Evolutionary conservation across 2,888 invertebrate species (phyloP).

Genomic region (Salpingus planirostris): DNA sequence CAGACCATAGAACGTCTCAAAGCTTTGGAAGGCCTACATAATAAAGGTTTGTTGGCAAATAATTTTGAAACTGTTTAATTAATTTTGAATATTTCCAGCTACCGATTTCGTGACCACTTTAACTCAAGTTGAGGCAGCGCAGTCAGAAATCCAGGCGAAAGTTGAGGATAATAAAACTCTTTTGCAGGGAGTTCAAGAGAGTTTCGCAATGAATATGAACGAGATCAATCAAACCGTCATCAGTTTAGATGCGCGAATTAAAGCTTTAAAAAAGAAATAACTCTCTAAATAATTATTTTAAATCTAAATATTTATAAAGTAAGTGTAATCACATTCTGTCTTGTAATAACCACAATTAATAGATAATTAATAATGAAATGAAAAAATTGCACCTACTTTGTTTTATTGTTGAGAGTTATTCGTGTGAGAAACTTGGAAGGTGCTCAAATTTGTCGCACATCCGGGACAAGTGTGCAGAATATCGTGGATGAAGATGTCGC

Average conservation of each 20-base stretch:
- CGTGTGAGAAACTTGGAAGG: slow-evolving; percentile 36
- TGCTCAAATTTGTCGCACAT: slow-evolving; percentile 65
- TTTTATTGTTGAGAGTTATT: not conserved
- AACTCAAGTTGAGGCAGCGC: slow-evolving; percentile 68
- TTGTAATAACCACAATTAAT: too few species aligned
- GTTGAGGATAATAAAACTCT: slow-evolving; percentile 72
- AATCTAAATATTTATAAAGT: too few species aligned
- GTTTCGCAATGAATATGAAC: slow-evolving; percentile 70
- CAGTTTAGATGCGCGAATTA: slow-evolving; percentile 64
- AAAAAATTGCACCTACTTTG: too few species aligned
- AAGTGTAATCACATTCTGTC: too few species aligned
- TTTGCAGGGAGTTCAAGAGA: slow-evolving; percentile 70
- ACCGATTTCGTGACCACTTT: slow-evolving; percentile 80
- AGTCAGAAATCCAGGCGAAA: slow-evolving; percentile 60
- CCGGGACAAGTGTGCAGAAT: slow-evolving; percentile 94
- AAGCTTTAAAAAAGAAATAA: slow-evolving; percentile 48
- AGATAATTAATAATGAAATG: too few species aligned
- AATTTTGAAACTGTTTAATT: too few species aligned
- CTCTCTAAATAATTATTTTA: not conserved
- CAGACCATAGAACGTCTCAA: slow-evolving; percentile 77
- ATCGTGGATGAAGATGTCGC: slow-evolving; percentile 90
- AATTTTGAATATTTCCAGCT: slow-evolving; percentile 47
- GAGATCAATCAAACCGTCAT: slow-evolving; percentile 67
- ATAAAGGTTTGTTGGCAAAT: slow-evolving; percentile 67
- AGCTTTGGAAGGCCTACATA: slow-evolving; percentile 78